Base-by-base conservation (phyloP, 2,113 vertebrate species). In the Lagenorhynchus albirostris region DNA sequence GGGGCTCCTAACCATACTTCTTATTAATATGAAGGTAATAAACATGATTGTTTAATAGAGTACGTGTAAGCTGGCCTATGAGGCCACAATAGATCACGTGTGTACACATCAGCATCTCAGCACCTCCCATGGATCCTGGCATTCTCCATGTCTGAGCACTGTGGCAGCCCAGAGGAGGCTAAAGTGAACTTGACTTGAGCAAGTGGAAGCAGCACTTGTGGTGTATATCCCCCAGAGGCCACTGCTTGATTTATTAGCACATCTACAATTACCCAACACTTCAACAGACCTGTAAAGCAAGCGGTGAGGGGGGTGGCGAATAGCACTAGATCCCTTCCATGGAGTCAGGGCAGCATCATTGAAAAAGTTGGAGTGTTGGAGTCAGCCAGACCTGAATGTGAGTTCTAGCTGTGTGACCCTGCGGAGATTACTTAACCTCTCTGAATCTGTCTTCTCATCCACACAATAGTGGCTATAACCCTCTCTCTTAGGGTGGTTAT, bases 11-110 rank as follows among this genome's bases (percentile, higher is more conserved):
- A 60, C 76, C 53, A 65, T 84, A 70, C 50, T 31, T 96, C 95
- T 93, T 76, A 60, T 60, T 92, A 82, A 65, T 89, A 94, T 88
- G 31, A 97, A 94, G 85, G 81, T 88, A 92, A 94, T 92, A 26
- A 58, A 33, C 76, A 84, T 91, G 92, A 62, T 89, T 73, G n/a
- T 90, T 96, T 94, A 44, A 63, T 89, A n/a, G 60, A 88, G 13
- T 3, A 8, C 15, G 1, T 8, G 14, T 36, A 36, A 89, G 41
- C 31, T 50, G 87, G 21, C 67, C 62, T 6, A 2, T 18, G 67
- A 95, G 84, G 71, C 67, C 88, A 60, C 62, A 77, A 3, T 20
- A 77, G 80, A 11, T 63, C 36, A 26, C 25, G 4, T 15, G 10
- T 18, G 53, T 74, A 26, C 5, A 41, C 10, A 3, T 31, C 10